Evolutionary conservation across 2,797 vertebrate genomes (phyloP), one percentile per base, ranked within the genome.

Genomic region (Periparus ater): DNA sequence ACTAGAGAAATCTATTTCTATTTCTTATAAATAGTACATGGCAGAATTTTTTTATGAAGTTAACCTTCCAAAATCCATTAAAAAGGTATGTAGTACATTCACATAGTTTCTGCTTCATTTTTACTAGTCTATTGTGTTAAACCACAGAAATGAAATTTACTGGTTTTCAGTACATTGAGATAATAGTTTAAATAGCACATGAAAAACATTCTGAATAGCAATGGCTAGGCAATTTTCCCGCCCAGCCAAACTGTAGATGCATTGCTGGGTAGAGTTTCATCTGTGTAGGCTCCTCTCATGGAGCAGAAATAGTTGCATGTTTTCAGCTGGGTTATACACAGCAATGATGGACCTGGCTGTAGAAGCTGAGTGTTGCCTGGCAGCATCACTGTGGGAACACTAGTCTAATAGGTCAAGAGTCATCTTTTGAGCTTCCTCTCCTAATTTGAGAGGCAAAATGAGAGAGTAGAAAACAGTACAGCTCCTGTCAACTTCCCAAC

Each of bases 361-460:
- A 19, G 51, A 6, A 50, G 76, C 68, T 5, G 34, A 60, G 57
- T 73, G 91, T 94, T 96, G 94, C 94, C 78, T 93, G 84, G 93
- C 95, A 96, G 96, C 83, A 29, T 51, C 65, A 4, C 79, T 62
- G 65, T 36, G 15, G 82, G 80, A 62, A 70, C 53, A 78, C 66
- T 73, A 68, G 15, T 19, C 45, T 34, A 30, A 36, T 83, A 48
- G 77, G 58, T 92, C 76, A 32, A 50, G 72, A 91, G 88, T 82
- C 48, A 30, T 50, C 62, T 65, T 85, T 40, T 63, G 79, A 91
- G 87, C 57, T 91, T 73, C 81, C 61, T 60, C 60, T 92, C 78
- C 72, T 83, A 23, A 48, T 68, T 17, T 74, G 82, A 91, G 87
- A 92, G 72, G 91, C 17, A 22, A 72, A 63, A 38, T 76, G 78